Evolutionary conservation across 2,888 invertebrate genomes (phyloP), one percentile per base, ranked within the genome.

Genomic region (Napeogenes sylphis): DNA sequence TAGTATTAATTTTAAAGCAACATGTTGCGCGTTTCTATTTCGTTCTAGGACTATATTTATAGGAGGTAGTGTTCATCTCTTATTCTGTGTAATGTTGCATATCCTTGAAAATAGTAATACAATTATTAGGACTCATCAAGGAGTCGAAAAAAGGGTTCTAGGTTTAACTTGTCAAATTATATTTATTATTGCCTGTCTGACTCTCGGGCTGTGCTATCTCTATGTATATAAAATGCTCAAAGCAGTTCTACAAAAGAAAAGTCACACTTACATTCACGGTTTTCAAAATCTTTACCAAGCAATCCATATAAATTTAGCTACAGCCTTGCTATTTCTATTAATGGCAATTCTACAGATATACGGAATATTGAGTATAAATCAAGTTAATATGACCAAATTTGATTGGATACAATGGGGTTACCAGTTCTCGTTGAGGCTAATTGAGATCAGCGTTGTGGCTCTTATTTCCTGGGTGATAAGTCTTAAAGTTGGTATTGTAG

Each of bases 371-470:
- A 88, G 88, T 5, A 89, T 91, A 58, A 89, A 87, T 68, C 90
- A 90, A 73, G 91, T 91, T 30, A 91, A 87, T 62, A 92, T 92
- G 85, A 92, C 92, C 1, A 94, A 94, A 73, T 93, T 94, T 73
- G 94, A 94, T 67, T 98, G 98, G 98, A 91, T 97, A 4, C 95
- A 97, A 91, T 98, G 97, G 97, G 95, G 96, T 30, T 97, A 96
- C 87, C 97, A 98, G 78, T 94, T 97, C 76, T 95, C 95, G 0
- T 92, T 97, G 59, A 92, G 98, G 35, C 91, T 97, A 5, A 92
- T 97, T 59, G 98, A 98, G 85, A 93, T 98, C 55, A 93, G 95
- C n/a, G 95, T 98, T 75, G 96, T 97, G 72, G 94, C 95, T 4
- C 91, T 97, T 61, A 92, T 97, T 72, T 95, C 95, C 0, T 97